A percentile compares a stretch with the other conserved stretches of the same genome.
Evolutionary conservation across 2,888 invertebrate species (phyloP).

Genomic region (Aspidiotus rigidus): DNA sequence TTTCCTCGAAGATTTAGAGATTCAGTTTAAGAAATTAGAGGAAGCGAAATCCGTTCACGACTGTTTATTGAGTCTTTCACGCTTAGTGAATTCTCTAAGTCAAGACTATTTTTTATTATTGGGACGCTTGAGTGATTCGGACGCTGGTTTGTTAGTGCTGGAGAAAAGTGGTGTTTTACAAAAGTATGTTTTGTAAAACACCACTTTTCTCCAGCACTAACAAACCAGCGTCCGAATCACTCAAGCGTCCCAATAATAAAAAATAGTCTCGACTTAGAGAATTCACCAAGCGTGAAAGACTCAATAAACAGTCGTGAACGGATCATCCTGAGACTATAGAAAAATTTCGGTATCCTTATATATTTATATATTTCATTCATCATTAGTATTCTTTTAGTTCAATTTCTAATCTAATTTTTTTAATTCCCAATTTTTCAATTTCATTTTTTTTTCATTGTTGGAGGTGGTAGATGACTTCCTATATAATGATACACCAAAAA

Average conservation of each 20-base stretch:
- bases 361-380: too few species aligned
- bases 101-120: conserved; percentile 91
- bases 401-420: too few species aligned
- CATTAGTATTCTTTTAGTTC: too few species aligned
- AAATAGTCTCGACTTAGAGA: conserved; percentile 93
- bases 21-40: conserved; percentile 62
- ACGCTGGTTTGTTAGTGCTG: conserved; percentile 59
- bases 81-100: conserved; percentile 79
- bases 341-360: too few species aligned
- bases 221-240: conserved; percentile 59
- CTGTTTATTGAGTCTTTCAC: conserved; percentile 77
- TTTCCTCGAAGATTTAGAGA: conserved; percentile 67
- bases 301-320: conserved; percentile 78
- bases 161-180: conserved; percentile 35
- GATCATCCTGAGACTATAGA: too few species aligned
- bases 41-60: conserved; percentile 70
- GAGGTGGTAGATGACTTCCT: too few species aligned
- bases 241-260: conserved; percentile 79
- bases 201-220: conserved; percentile 48
- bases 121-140: conserved; percentile 70
- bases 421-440: too few species aligned
- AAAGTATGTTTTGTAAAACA: conserved; percentile 34
- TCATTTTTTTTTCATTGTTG: too few species aligned
- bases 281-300: conserved; percentile 76
- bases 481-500: too few species aligned